Evolutionary conservation across 2,797 vertebrate genomes (phyloP).

Genomic region (Enteromius viviparus): DNA sequence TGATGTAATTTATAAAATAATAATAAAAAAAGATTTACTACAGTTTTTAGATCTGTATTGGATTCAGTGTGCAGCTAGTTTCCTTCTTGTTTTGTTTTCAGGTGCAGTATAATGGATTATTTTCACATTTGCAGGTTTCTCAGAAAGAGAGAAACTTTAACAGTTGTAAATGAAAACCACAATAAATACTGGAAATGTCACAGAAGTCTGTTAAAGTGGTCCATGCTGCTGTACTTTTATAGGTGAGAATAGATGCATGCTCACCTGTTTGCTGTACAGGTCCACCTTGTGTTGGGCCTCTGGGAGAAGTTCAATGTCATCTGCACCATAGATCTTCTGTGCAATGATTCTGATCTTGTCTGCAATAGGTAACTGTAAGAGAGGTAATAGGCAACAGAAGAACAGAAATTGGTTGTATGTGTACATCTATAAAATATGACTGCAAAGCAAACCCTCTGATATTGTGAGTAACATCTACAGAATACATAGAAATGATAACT

Average conservation of each 20-base stretch:
- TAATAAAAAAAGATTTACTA: not conserved
- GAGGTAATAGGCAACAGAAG: slow-evolving; percentile 81
- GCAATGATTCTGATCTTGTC: slow-evolving; percentile 96
- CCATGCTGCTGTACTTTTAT: not conserved
- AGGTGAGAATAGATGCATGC: not conserved
- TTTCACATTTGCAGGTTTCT: not conserved
- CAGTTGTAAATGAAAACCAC: not conserved
- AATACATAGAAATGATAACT: not conserved
- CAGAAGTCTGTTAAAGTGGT: not conserved
- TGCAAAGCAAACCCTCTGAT: not conserved
- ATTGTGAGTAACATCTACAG: not conserved
- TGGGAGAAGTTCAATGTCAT: slow-evolving; percentile 91
- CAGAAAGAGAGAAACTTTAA: not conserved
- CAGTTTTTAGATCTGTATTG: not conserved
- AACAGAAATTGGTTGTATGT: slow-evolving; percentile 79
- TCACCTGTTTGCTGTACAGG: slow-evolving; percentile 93
- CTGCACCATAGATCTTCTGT: slow-evolving; percentile 93
- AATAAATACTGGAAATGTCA: too few species aligned
- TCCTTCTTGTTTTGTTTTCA: not conserved
- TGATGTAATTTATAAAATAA: too few species aligned
- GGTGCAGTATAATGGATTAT: not conserved
- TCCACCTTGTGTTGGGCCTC: slow-evolving; percentile 91
- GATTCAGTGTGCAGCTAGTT: not conserved
- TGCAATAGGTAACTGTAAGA: slow-evolving; percentile 82
- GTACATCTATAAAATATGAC: not conserved